Base-by-base conservation (phyloP, 2,888 invertebrate species). In the Diarsia dahlii region DNA sequence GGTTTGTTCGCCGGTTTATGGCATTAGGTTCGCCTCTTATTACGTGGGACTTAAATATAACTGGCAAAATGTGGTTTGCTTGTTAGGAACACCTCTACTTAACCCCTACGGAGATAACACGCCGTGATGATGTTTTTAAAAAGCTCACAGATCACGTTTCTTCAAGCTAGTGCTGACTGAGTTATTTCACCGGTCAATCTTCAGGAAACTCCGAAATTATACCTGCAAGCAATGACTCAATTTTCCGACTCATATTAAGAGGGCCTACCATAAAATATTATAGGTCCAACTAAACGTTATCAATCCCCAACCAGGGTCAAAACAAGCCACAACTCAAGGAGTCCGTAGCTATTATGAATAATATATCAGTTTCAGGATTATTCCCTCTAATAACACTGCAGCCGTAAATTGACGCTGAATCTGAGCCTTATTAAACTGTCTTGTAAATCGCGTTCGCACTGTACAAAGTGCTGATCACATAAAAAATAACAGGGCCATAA, bases 401-500 rank as follows among this genome's bases (percentile, higher is more conserved):
- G 76, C 75, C 69, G 79, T 82, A 90, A 89, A 89, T 88, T 87
- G 88, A 80, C 84, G 74, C 74, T 80, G 85, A 87, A 88, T 88
- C 87, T 85, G 88, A 89, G 87, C 87, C 89, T 90, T 91, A 91
- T 91, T 91, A 91, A 87, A 90, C 84, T 90, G 90, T 87, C 87
- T 86, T 89, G 89, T 90, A 91, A 91, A 91, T 92, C 86, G 89
- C 84, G 84, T 82, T 83, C 89, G 81, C 90, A 83, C 86, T 84
- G 89, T 89, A 89, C 87, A 89, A 89, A 94, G 90, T 92, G 92
- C 90, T 91, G 91, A 90, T 90, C 88, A 91, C 92, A 95, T 95
- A 95, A 95, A 95, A 95, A 95, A 94, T 94, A 95, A 95, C 93
- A 92, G 92, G 91, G 84, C 88, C 73, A 90, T 93, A 93, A 94